A percentile compares a stretch with the other conserved stretches of the same genome.
Conservation (phyloP, 2,888 invertebrate genomes). For the Bombylius discolor region DNA sequence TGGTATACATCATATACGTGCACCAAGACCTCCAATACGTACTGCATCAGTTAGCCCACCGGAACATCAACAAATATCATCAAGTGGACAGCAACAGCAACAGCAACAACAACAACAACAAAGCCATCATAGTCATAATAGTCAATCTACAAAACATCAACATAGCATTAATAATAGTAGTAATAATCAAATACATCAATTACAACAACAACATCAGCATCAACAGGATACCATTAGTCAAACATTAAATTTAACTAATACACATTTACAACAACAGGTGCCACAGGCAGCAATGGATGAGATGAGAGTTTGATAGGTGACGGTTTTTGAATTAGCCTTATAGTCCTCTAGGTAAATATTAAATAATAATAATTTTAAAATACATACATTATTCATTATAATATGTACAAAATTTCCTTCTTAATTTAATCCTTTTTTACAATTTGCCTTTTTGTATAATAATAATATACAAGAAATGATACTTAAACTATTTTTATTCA, state of each 20-base stretch:
- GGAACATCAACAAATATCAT: constrained; percentile 1
- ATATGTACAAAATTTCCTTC: too few relatives aligned
- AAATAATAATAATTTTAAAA: not conserved
- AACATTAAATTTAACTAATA: constrained; percentile 33
- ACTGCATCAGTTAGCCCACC: constrained; percentile 25
- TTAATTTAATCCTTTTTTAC: too few relatives aligned
- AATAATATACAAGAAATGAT: too few relatives aligned
- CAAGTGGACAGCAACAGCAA: constrained; percentile 4
- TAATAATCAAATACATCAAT: constrained; percentile 21
- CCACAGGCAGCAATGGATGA: constrained; percentile 77
- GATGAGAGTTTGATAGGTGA: constrained; percentile 73
- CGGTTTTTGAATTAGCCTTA: constrained; percentile 37
- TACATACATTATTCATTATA: not conserved
- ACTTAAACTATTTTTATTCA: too few relatives aligned
- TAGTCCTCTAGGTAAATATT: constrained; percentile 34
- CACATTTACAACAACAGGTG: constrained; percentile 44
- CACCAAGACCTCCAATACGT: constrained; percentile 35
- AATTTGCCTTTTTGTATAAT: too few relatives aligned
- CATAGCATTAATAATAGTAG: constrained; percentile 26
- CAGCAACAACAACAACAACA: constrained; percentile 14
- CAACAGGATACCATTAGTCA: constrained; percentile 29
- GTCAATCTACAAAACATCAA: constrained; percentile 34
- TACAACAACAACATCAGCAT: constrained; percentile 36
- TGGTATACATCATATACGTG: constrained; percentile 31
- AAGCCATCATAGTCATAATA: constrained; percentile 8